Percentiles rank a stretch among this genome's conserved stretches.
phyloP scores from a whole-genome alignment of 2,888 invertebrate genomes.

The Pristionchus arcanus region DNA sequence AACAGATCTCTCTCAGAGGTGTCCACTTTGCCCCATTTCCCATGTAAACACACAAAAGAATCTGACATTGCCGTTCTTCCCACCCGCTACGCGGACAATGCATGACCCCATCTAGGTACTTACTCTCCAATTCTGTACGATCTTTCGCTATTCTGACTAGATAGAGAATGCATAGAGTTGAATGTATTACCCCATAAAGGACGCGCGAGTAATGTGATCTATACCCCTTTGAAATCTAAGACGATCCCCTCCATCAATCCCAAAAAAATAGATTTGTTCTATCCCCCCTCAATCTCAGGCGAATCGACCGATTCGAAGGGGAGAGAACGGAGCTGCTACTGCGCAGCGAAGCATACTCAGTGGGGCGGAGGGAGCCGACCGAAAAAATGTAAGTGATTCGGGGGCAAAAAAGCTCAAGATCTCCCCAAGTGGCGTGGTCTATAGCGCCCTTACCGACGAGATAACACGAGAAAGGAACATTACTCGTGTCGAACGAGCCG shows the following conservation, averaged over 20 bases:
- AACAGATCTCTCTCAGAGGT: background rate
- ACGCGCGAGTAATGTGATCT: background rate
- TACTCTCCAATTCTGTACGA: too few species aligned
- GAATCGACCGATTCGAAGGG: slow-evolving; percentile 33
- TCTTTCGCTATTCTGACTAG: too few species aligned
- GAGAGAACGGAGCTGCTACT: background rate
- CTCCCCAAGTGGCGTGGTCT: too few species aligned
- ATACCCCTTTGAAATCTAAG: background rate
- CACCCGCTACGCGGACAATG: background rate
- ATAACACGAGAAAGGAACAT: background rate
- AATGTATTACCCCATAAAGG: background rate
- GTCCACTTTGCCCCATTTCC: background rate
- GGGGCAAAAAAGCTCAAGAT: background rate
- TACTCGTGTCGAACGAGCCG: background rate
- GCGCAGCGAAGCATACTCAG: slow-evolving; percentile 34
- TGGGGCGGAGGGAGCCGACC: slow-evolving; percentile 34
- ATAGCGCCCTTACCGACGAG: background rate
- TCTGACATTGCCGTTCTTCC: background rate
- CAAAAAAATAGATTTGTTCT: background rate
- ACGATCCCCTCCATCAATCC: background rate
- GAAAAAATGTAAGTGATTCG: slow-evolving; percentile 37
- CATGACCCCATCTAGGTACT: background rate
- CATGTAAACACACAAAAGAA: background rate
- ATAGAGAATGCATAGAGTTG: too few species aligned
- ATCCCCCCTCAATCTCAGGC: slow-evolving; percentile 32